phyloP scores from a whole-genome alignment of 2,113 vertebrate genomes.

The Lophius piscatorius region DNA sequence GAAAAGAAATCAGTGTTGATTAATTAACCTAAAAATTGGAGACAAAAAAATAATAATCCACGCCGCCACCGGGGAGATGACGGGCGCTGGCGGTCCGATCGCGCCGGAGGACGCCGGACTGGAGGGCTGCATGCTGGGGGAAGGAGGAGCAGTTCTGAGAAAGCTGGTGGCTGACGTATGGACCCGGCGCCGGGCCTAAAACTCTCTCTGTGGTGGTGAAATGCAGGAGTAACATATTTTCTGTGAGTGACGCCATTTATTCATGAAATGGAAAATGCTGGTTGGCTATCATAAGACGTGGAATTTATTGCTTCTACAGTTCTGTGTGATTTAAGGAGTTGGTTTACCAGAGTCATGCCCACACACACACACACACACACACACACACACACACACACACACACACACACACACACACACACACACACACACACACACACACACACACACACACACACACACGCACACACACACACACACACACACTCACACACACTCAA shows the following conservation, averaged over 20 bases:
- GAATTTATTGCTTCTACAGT: slow-evolving; percentile 45
- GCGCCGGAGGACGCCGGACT: slow-evolving; percentile 49
- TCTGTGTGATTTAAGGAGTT: slow-evolving; percentile 24
- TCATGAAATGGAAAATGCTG: slow-evolving; percentile 37
- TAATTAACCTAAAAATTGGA: slow-evolving; percentile 83
- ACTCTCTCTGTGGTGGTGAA: slow-evolving; percentile 58
- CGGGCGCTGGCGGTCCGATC: slow-evolving; percentile 67
- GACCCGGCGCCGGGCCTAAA: slow-evolving; percentile 55
- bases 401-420: too few species aligned
- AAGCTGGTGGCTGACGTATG: slow-evolving; percentile 35
- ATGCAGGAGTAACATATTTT: slow-evolving; percentile 55
- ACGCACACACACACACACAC: too few species aligned
- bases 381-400: background rate
- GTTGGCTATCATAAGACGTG: slow-evolving; percentile 38
- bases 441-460: too few species aligned
- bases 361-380: background rate
- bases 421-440: too few species aligned
- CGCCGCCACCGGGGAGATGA: slow-evolving; percentile 74
- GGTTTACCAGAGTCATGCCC: slow-evolving; percentile 20
- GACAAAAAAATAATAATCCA: too few species aligned
- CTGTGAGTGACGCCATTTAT: slow-evolving; percentile 47
- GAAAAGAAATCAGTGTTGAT: slow-evolving; percentile 87
- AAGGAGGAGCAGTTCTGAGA: slow-evolving; percentile 14
- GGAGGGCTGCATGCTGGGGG: slow-evolving; percentile 39
- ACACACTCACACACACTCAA: too few species aligned